Evolutionary conservation across 2,113 vertebrate genomes (phyloP), one percentile per base, ranked within the genome.

Genomic region (Oryzias woworae): DNA sequence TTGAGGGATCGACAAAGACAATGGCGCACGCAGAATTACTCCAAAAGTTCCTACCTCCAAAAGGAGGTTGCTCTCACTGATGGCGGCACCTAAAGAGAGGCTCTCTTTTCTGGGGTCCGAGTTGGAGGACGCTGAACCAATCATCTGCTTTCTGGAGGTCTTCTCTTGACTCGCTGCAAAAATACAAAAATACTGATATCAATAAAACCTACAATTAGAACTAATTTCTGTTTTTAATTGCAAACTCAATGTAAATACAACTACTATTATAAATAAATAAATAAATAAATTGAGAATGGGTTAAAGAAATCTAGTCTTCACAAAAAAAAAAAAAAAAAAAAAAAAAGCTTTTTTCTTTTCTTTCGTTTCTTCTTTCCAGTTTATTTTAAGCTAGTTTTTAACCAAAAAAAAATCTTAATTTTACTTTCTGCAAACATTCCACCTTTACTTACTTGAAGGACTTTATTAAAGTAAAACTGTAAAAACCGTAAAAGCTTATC

Each of bases 61-160:
- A n/a, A 98, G 88, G 66, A 97, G 92, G 83, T 89, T 85, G 77
- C 94, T 96, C 86, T 98, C 96, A 72, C 91, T 92, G 71, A 93
- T 72, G 0, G 71, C 4, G 46, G 78, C 65, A 55, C 81, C 81
- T 55, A 63, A 26, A 1, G 80, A 57, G 18, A 62, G 43, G 26
- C 85, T 80, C 50, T 93, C 93, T 81, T 93, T 93, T 54, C 91
- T 87, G 2, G 56, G 75, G 67, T 94, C 90, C 54, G 86, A 77
- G 78, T 80, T 87, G 42, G 49, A 83, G 58, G 89, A 73, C 53
- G 85, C 20, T n/a, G 82, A 51, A 76, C 70, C 85, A 73, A 67
- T 69, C 36, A 66, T 55, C 42, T 90, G 92, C 73, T 91, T 94
- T 86, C 88, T 90, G 60, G 88, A 83, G 67, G 78, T 70, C 64